phyloP scores from a whole-genome alignment of 2,797 vertebrate species.

The Mormyrops attenuatus region DNA sequence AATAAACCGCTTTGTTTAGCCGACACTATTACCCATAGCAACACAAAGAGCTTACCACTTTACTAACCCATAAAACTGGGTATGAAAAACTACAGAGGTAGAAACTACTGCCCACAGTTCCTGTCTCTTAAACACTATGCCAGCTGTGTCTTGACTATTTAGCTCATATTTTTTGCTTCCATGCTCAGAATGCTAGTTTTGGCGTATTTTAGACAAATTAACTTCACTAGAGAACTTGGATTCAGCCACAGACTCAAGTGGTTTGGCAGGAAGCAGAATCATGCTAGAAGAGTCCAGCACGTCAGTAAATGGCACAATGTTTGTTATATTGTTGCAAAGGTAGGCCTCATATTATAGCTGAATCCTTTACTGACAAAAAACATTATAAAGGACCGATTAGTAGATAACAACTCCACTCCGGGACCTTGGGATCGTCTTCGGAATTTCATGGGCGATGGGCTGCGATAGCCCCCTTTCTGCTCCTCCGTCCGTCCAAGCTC shows the following conservation, averaged over 20 bases:
- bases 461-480: conserved; percentile 64
- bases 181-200: background rate
- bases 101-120: background rate
- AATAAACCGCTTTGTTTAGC: background rate
- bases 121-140: conserved; percentile 3
- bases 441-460: conserved; percentile 72
- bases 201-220: background rate
- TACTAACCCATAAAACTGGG: background rate
- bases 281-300: background rate
- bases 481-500: conserved; percentile 56
- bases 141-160: background rate
- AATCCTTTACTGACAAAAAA: background rate
- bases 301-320: background rate
- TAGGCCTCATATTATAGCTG: background rate
- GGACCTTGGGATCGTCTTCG: conserved; percentile 79
- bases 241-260: conserved; percentile 1
- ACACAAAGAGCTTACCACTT: background rate
- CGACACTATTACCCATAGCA: conserved; percentile 16
- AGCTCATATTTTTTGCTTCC: background rate
- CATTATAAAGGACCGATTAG: background rate
- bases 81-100: background rate
- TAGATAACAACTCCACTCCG: background rate
- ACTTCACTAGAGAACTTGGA: background rate
- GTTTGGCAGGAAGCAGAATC: background rate
- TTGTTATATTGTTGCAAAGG: background rate